phyloP scores from a whole-genome alignment of 2,888 invertebrate species.

The Parapristionchus giblindavisi region DNA sequence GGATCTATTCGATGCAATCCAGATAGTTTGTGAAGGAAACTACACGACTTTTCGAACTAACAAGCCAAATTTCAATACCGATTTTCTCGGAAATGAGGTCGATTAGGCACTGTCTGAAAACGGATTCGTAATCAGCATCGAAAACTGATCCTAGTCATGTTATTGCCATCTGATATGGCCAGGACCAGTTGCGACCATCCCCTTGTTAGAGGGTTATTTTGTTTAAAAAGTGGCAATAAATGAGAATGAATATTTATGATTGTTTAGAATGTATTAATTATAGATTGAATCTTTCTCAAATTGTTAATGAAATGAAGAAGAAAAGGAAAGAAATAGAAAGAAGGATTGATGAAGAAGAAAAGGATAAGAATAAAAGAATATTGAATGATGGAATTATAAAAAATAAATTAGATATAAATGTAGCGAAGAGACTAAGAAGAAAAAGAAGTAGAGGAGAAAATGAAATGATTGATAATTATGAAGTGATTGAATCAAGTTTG shows the following conservation, averaged over 20 bases:
- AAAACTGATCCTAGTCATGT: too few relatives aligned
- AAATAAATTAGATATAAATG: background rate
- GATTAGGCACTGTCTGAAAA: too few relatives aligned
- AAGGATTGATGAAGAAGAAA: background rate
- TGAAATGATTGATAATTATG: background rate
- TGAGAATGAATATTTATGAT: background rate
- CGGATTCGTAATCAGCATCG: too few relatives aligned
- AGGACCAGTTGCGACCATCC: too few relatives aligned
- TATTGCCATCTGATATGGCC: too few relatives aligned
- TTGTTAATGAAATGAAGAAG: background rate
- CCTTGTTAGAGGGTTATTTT: too few relatives aligned
- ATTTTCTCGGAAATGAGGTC: too few relatives aligned
- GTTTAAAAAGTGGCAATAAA: too few relatives aligned
- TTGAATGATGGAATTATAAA: background rate
- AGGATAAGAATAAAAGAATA: background rate
- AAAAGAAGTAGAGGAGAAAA: slow-evolving; percentile 4
- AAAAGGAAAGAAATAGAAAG: background rate
- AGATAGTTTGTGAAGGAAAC: too few relatives aligned
- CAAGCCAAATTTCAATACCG: too few relatives aligned
- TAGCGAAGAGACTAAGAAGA: background rate
- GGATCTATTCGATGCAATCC: too few relatives aligned
- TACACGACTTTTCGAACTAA: too few relatives aligned
- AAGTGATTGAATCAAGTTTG: background rate
- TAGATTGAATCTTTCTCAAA: slow-evolving; percentile 2
- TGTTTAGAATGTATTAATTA: background rate